Evolutionary conservation across 1,140 invertebrate species (phyloP).

Genomic region (Zaprionus ghesquierei): DNA sequence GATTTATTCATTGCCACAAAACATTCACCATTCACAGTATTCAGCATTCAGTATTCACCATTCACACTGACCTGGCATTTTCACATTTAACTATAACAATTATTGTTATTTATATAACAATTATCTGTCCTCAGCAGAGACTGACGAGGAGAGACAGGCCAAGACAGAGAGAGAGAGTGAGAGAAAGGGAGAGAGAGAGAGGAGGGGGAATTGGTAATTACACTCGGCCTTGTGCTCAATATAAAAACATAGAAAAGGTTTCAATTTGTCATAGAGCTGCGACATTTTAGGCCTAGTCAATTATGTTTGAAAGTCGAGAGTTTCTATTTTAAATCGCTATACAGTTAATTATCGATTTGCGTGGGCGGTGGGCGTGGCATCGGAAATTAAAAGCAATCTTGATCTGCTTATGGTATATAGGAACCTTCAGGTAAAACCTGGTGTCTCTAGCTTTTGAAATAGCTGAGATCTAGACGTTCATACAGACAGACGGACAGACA

Average conservation of each 20-base stretch:
- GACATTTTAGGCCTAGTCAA: neutral
- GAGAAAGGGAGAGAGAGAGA: neutral
- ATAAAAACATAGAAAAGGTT: neutral
- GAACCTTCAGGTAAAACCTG: too few relatives aligned
- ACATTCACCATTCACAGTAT: neutral
- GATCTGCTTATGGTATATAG: too few relatives aligned
- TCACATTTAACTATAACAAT: constrained; percentile 30
- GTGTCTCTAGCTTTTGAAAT: too few relatives aligned
- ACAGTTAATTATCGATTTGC: too few relatives aligned
- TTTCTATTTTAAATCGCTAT: neutral
- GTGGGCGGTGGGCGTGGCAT: too few relatives aligned
- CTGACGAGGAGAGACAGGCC: neutral
- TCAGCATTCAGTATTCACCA: neutral
- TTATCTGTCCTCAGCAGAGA: neutral
- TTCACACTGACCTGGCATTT: neutral
- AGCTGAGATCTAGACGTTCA: too few relatives aligned
- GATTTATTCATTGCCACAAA: constrained; percentile 40
- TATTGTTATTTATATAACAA: constrained; percentile 32
- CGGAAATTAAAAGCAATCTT: too few relatives aligned
- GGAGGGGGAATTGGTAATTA: neutral
- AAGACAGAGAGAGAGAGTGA: neutral
- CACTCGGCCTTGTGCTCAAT: neutral
- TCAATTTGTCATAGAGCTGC: neutral
- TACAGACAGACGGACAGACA: too few relatives aligned
- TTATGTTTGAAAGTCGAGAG: neutral